phyloP scores from a whole-genome alignment of 2,888 invertebrate species.

The Pandemis cinnamomeana region DNA sequence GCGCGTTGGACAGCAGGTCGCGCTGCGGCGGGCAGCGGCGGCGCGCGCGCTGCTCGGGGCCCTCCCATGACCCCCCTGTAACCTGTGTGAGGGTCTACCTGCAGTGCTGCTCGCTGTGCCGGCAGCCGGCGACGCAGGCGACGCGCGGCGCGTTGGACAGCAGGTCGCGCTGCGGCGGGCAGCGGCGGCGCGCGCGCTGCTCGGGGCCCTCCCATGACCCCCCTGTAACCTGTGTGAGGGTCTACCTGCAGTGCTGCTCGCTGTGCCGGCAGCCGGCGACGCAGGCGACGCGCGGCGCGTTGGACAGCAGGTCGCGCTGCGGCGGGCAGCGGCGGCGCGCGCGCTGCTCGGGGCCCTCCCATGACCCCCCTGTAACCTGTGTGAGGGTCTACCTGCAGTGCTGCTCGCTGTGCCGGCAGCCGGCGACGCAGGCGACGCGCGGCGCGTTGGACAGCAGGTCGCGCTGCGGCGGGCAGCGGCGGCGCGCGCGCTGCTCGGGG shows the following conservation, averaged over 20 bases:
- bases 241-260: conserved; percentile 65
- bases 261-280: conserved; percentile 64
- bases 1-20: conserved; percentile 70
- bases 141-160: conserved; percentile 71
- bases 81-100: too few species aligned
- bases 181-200: conserved; percentile 58
- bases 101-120: conserved; percentile 65
- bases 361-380: too few species aligned
- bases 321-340: conserved; percentile 56
- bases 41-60: conserved; percentile 57
- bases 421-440: conserved; percentile 68
- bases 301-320: conserved; percentile 67
- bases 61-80: conserved; percentile 64
- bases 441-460: conserved; percentile 72
- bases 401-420: conserved; percentile 69
- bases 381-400: too few species aligned
- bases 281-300: conserved; percentile 71
- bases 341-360: conserved; percentile 64
- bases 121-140: conserved; percentile 68
- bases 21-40: conserved; percentile 59
- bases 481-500: conserved; percentile 58
- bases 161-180: conserved; percentile 64
- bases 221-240: too few species aligned
- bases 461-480: conserved; percentile 58
- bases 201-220: conserved; percentile 63